Base-by-base conservation (phyloP, 2,888 invertebrate genomes). In the Troides helena region DNA sequence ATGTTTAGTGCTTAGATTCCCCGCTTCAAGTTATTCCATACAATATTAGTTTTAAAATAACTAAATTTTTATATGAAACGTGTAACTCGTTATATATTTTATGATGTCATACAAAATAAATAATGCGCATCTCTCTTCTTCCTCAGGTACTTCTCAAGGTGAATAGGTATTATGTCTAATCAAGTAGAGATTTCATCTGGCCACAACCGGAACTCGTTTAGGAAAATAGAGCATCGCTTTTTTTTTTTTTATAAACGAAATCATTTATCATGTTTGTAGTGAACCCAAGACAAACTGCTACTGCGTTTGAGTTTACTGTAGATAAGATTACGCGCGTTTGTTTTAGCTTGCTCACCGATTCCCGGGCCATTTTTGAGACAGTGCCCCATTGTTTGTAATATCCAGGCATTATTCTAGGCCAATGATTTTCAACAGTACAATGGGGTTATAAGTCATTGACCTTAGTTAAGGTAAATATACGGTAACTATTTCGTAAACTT, bases 91-190 rank as follows among this genome's bases (percentile, higher is more conserved):
- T 76, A 64, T 64, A 64, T 61, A 74, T 72, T 72, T 74, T 72
- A 62, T 71, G 68, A 67, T 73, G 61, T 71, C 39, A 60, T 66
- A 78, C 77, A 75, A 82, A 78, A 80, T 85, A 79, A 89, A 87
- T 90, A 91, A 92, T 86, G 81, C 81, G 84, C 81, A 79, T 83
- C 85, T 92, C 88, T 91, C 89, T 92, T 91, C 88, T 92, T 91
- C 85, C 90, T 82, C 91, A 92, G 91, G 91, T 92, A 92, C 91
- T 92, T 92, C 91, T 90, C 91, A 91, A 91, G 90, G 90, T 92
- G 90, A 92, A 91, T 91, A 90, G 91, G 91, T 91, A 89, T 89
- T 90, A 85, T 85, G 82, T 90, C 85, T 88, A 89, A 88, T 82
- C 85, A 86, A 87, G 87, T 86, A 88, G 83, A 85, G 86, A 87